Conservation (phyloP, 2,888 invertebrate species). For the Drosophila imparisetae region DNA sequence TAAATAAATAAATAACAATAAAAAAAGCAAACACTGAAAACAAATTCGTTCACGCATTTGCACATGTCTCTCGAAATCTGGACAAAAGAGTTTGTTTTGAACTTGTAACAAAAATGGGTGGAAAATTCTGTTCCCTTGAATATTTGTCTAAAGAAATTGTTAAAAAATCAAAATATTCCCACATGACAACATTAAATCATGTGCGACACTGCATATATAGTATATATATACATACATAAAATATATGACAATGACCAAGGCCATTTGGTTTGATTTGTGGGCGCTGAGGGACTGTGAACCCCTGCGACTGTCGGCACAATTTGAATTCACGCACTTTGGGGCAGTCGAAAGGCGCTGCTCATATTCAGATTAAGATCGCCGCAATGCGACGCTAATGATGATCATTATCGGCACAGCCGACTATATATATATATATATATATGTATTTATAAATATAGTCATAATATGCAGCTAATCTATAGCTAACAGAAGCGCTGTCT, state of each 20-base stretch:
- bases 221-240: conserved; percentile 23
- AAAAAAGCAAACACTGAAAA: background rate
- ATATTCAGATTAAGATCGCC: conserved; percentile 57
- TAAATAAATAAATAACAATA: conserved; percentile 19
- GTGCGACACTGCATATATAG: conserved; percentile 53
- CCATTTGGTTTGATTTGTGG: conserved; percentile 43
- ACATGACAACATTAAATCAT: conserved; percentile 55
- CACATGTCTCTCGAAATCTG: conserved; percentile 29
- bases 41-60: conserved; percentile 57
- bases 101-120: conserved; percentile 1
- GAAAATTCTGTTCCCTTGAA: conserved; percentile 8
- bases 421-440: conserved; percentile 17
- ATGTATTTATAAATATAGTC: conserved; percentile 20
- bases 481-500: conserved; percentile 35
- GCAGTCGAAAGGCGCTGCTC: conserved; percentile 55
- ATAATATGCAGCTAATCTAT: conserved; percentile 49
- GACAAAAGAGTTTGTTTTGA: conserved; percentile 1
- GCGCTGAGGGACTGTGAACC: conserved; percentile 30
- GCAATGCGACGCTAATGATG: conserved; percentile 43
- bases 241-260: conserved; percentile 67
- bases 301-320: conserved; percentile 60
- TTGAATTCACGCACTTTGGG: conserved; percentile 69
- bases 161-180: conserved; percentile 23
- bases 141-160: conserved; percentile 20
- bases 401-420: conserved; percentile 57